Evolutionary conservation across 2,797 vertebrate genomes (phyloP).

Genomic region (Setipinna tenuifilis): DNA sequence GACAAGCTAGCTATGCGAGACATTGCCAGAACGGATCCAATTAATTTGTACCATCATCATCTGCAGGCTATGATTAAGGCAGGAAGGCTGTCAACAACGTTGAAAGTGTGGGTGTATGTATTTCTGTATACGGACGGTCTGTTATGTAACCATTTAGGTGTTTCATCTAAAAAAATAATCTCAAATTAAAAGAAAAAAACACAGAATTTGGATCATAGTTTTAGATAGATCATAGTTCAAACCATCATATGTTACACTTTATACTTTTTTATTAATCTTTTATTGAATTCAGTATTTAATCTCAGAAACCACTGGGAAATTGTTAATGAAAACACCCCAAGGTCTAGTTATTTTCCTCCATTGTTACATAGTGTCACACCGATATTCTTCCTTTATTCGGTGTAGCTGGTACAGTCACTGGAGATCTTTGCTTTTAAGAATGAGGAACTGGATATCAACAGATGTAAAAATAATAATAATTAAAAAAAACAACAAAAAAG

Average conservation of each 20-base stretch:
- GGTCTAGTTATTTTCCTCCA: neutral
- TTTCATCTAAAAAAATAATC: neutral
- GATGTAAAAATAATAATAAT: neutral
- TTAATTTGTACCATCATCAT: neutral
- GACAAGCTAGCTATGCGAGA: neutral
- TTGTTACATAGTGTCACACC: neutral
- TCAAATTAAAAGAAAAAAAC: neutral
- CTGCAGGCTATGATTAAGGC: neutral
- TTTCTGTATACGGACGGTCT: neutral
- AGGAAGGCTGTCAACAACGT: neutral
- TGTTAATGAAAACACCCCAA: neutral
- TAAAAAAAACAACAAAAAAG: neutral
- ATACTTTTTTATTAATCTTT: neutral
- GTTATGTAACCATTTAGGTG: neutral
- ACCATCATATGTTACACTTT: neutral
- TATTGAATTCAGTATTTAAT: neutral
- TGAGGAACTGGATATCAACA: neutral
- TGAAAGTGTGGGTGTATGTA: neutral
- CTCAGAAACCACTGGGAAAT: neutral
- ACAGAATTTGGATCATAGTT: neutral
- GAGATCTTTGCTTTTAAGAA: neutral
- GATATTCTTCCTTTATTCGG: neutral
- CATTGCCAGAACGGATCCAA: neutral
- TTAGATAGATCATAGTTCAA: neutral
- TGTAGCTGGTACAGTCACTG: neutral